phyloP scores from a whole-genome alignment of 2,888 invertebrate species.

The Drosophila leonis region DNA sequence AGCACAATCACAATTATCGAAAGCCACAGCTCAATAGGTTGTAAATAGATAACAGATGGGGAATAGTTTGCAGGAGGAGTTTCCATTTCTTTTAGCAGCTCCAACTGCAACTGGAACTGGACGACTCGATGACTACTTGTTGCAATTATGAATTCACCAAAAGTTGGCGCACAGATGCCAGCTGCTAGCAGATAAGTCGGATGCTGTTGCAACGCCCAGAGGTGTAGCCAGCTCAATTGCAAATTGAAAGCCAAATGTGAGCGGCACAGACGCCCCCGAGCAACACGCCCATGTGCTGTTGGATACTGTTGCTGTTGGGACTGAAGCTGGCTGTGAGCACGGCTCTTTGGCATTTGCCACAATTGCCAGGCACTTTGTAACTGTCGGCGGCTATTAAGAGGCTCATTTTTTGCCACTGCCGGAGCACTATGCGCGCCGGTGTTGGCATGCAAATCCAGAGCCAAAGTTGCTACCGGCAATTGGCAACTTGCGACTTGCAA shows the following conservation, averaged over 20 bases:
- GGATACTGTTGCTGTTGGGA: constrained; percentile 13
- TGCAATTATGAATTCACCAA: constrained; percentile 71
- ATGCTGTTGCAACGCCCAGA: constrained; percentile 64
- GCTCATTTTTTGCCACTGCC: constrained; percentile 73
- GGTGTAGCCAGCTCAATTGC: constrained; percentile 62
- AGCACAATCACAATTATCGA: constrained; percentile 29
- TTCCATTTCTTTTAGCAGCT: constrained; percentile 15
- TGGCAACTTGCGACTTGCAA: constrained; percentile 31
- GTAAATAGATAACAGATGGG: constrained; percentile 16
- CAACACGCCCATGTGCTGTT: constrained; percentile 57
- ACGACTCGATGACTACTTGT: constrained; percentile 36
- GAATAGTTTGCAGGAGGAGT: constrained; percentile 21
- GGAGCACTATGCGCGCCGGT: constrained; percentile 58
- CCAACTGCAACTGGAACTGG: neutral
- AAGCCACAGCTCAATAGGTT: constrained; percentile 14
- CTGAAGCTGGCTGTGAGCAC: constrained; percentile 15
- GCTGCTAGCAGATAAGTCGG: constrained; percentile 3
- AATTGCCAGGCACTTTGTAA: constrained; percentile 84
- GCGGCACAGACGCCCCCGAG: constrained; percentile 69
- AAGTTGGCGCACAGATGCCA: constrained; percentile 28
- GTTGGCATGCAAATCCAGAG: constrained; percentile 65
- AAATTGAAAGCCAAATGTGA: constrained; percentile 74
- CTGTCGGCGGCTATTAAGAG: constrained; percentile 84
- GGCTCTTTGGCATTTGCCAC: constrained; percentile 68
- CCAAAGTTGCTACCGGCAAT: constrained; percentile 45